These are phyloP conservation scores for Fulmarus glacialis DNA, from an alignment of 2,113 vertebrate genomes.

Conservation along the genomic window DNA sequence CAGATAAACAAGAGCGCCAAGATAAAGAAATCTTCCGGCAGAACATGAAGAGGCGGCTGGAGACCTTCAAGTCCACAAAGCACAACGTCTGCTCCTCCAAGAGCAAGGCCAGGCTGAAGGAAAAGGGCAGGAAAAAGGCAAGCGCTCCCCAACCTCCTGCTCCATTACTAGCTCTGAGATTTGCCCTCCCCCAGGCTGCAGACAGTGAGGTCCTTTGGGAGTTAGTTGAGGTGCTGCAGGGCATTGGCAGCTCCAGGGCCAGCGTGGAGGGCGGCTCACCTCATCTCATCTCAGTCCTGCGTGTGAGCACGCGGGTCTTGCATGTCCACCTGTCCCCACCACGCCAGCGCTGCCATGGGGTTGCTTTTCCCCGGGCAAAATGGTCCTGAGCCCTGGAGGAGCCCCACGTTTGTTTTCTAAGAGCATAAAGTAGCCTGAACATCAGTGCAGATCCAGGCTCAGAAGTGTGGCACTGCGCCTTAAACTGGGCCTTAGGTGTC, in stretches of 20 bases:
- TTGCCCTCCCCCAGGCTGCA: neutral
- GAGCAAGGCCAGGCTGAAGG: slow-evolving; percentile 85
- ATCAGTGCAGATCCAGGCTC: neutral
- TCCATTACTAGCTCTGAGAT: neutral
- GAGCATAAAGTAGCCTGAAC: neutral
- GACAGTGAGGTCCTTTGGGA: neutral
- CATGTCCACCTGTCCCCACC: neutral
- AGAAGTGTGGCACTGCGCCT: neutral
- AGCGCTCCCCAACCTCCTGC: neutral
- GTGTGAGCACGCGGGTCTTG: fast-evolving
- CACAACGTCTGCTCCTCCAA: slow-evolving; percentile 83
- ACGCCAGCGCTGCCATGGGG: neutral
- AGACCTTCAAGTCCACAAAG: slow-evolving; percentile 92
- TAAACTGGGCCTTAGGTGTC: neutral
- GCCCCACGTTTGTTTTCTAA: neutral
- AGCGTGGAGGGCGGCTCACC: fast-evolving
- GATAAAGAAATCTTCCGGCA: slow-evolving; percentile 95
- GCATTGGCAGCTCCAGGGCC: neutral
- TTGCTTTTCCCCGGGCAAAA: neutral
- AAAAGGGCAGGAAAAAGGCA: slow-evolving; percentile 90
- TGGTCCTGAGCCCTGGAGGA: neutral
- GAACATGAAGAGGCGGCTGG: slow-evolving; percentile 94
- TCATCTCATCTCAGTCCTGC: neutral
- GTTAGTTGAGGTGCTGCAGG: neutral
- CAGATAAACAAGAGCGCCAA: slow-evolving; percentile 90